phyloP scores from a whole-genome alignment of 2,113 vertebrate species.

The Serinus canaria region DNA sequence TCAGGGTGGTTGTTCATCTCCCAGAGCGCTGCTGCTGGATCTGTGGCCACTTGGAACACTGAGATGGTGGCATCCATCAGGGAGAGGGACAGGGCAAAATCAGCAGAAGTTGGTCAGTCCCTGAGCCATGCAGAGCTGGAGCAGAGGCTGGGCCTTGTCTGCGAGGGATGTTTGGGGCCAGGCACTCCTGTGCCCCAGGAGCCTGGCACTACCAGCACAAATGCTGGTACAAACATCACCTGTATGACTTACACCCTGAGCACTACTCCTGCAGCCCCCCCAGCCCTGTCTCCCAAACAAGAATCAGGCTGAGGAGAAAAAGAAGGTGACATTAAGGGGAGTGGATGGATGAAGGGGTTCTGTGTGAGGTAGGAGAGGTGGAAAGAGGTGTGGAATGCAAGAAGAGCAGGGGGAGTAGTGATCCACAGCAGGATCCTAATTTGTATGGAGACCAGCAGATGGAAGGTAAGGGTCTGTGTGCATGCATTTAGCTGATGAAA shows the following conservation, averaged over 20 bases:
- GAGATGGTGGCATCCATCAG: background rate
- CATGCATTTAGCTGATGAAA: background rate
- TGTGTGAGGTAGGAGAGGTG: background rate
- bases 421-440: background rate
- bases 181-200: background rate
- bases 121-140: background rate
- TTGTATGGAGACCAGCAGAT: background rate
- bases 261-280: accelerated
- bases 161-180: accelerated
- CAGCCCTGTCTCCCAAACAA: background rate
- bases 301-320: background rate
- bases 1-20: background rate
- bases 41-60: background rate
- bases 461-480: background rate
- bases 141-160: background rate
- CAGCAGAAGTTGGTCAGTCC: background rate
- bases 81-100: background rate
- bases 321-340: background rate
- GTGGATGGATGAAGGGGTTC: no score
- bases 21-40: background rate
- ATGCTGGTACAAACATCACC: background rate
- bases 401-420: background rate
- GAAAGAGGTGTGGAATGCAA: background rate
- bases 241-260: accelerated
- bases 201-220: background rate